Percentiles rank a stretch among this genome's conserved stretches.
These are phyloP conservation scores for Halocynthia roretzi DNA, from an alignment of 23 tunicate species.

Conservation along the genomic window DNA sequence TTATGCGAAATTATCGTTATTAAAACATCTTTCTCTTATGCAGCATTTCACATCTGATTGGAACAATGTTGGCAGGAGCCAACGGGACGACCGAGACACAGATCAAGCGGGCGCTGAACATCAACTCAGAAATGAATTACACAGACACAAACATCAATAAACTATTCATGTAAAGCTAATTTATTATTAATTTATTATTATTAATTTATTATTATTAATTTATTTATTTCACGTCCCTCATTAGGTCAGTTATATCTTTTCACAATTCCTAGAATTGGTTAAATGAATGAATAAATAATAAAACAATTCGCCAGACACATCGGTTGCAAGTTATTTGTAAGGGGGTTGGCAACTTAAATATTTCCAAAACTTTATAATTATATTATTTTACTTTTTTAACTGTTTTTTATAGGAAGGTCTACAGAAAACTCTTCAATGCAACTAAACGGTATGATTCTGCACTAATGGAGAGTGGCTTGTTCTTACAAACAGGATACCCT, in stretches of 20 bases:
- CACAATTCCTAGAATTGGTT: too few relatives aligned
- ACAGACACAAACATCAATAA: slow-evolving; percentile 2
- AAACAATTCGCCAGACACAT: not conserved
- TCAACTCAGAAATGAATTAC: not conserved
- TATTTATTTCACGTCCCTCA: too few relatives aligned
- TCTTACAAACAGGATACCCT: not conserved
- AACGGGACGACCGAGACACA: slow-evolving; percentile 25
- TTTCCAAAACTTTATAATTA: too few relatives aligned
- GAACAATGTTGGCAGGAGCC: slow-evolving; percentile 56
- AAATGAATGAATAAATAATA: too few relatives aligned
- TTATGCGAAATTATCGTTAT: too few relatives aligned
- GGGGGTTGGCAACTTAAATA: not conserved
- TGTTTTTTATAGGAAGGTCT: not conserved
- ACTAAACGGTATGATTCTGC: not conserved
- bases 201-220: too few relatives aligned
- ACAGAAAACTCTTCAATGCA: slow-evolving; percentile 1
- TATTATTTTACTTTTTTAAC: not conserved
- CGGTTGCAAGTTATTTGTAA: not conserved
- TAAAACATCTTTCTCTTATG: not conserved
- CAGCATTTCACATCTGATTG: slow-evolving; percentile 49
- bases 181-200: too few relatives aligned
- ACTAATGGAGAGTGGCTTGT: not conserved
- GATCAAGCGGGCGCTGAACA: slow-evolving; percentile 1
- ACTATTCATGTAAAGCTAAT: slow-evolving; percentile 6
- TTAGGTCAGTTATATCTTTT: too few relatives aligned